Conservation (phyloP, 2,797 vertebrate genomes). For the Rhabdomys pumilio region DNA sequence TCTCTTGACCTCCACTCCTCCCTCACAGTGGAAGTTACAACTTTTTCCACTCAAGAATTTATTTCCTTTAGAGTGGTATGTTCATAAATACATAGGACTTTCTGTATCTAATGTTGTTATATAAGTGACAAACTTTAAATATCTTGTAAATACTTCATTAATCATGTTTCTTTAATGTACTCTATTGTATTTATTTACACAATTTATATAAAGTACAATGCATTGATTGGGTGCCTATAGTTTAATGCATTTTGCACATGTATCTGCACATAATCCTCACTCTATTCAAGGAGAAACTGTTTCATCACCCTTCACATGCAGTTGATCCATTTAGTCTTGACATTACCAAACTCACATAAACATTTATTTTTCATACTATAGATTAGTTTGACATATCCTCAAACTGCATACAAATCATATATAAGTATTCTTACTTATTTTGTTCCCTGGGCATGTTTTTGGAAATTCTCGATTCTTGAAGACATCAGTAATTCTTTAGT, state of each 20-base stretch:
- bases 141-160: not conserved
- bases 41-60: slow-evolving; percentile 29
- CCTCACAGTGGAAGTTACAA: not conserved
- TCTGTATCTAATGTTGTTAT: slow-evolving; percentile 14
- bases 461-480: not conserved
- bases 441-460: not conserved
- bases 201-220: slow-evolving; percentile 2
- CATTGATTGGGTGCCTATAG: not conserved
- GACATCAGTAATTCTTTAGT: not conserved
- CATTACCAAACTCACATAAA: not conserved
- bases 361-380: not conserved
- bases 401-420: not conserved
- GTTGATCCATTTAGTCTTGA: not conserved
- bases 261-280: not conserved
- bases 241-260: slow-evolving; percentile 7
- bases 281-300: not conserved
- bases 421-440: not conserved
- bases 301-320: not conserved
- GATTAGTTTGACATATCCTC: not conserved
- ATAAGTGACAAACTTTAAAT: not conserved
- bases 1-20: not conserved
- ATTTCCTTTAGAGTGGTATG: not conserved
- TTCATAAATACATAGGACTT: not conserved
- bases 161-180: not conserved
- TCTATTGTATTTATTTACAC: not conserved